Base-by-base conservation (phyloP, 2,113 vertebrate genomes). In the Willisornis vidua region DNA sequence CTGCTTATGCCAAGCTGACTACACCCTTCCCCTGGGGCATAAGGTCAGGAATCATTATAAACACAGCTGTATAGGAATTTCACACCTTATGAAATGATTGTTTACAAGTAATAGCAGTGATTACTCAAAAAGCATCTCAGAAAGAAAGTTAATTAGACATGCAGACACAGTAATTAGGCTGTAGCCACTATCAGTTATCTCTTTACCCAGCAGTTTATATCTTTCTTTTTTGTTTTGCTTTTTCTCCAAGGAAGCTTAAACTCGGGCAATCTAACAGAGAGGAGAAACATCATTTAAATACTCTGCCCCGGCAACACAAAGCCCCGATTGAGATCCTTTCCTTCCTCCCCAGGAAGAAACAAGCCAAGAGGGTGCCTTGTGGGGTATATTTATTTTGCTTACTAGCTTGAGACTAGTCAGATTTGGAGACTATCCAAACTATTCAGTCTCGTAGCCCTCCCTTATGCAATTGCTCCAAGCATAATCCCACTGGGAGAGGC, bases 1-100 rank as follows among this genome's bases (percentile, higher is more conserved):
- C 55, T 57, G 68, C 74, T 90, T 82, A 82, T 95, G 88, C 94
- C 95, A 96, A 94, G 78, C 46, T 76, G 81, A 88, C 89, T 93
- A 89, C 93, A 80, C 89, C 89, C 96, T 91, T 93, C 58, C 84
- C 87, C 78, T 49, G 35, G 81, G 80, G 33, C 12, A 0, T 63
- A 91, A 89, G 85, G 89, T 95, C 85, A 83, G 84, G 87, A 91
- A 81, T 95, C 67, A 87, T 17, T 59, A 94, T 82, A 95, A 95
- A 95, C 82, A 95, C 46, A 92, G 71, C 78, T 68, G 39, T 87
- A 96, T 86, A 96, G 90, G 93, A 94, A 93, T 86, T 90, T 89
- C 57, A 73, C 84, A 94, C 93, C 46, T 87, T 96, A 81, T 92
- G 91, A 95, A 96, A 91, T 14, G 31, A 91, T 72, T 88, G 85